Evolutionary conservation across 2,888 invertebrate species (phyloP), one percentile per base, ranked within the genome.

Genomic region (Sinohyriopsis cumingii): DNA sequence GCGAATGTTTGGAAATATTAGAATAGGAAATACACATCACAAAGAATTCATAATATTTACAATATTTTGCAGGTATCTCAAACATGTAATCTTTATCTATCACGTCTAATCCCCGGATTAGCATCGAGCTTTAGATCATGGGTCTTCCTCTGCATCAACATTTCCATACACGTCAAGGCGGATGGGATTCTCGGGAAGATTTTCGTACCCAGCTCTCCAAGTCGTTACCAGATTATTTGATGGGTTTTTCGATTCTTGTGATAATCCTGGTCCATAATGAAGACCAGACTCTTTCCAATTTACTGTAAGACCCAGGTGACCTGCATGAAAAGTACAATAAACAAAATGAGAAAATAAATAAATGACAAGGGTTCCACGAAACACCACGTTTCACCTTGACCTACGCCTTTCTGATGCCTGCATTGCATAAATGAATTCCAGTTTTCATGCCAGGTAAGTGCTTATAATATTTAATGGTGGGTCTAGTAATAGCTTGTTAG

Each of bases 251-350:
- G 45, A 65, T 15, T 54, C 56, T 45, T 5, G 45, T 15, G 45
- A 45, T 45, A 45, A 45, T 25, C 54, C 20, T 3, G 45, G 55
- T 4, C 68, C 57, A 69, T 75, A 85, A 69, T 86, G 84, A 15
- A 86, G 76, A 6, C 86, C 86, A 1, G 75, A 55, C 64, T 86
- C 86, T 60, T 77, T 78, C 72, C 83, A 76, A 69, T 84, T 84
- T 12, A 79, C 68, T 18, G 81, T 79, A 22, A 85, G 65, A n/a
- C 82, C 82, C 45, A 55, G 62, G 59, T 72, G 71, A 3, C 65
- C 68, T 55, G 64, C 59, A 63, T 55, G 67, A 60, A 72, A 79
- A n/a, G 67, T 63, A 62, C 65, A 72, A 9, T 73, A 9, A n/a
- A n/a, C 19, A 24, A 24, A 12, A 22, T 0, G 57, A 9, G 9